These are phyloP conservation scores for Drosophila cardini DNA, from an alignment of 1,140 invertebrate species.

Conservation along the genomic window DNA sequence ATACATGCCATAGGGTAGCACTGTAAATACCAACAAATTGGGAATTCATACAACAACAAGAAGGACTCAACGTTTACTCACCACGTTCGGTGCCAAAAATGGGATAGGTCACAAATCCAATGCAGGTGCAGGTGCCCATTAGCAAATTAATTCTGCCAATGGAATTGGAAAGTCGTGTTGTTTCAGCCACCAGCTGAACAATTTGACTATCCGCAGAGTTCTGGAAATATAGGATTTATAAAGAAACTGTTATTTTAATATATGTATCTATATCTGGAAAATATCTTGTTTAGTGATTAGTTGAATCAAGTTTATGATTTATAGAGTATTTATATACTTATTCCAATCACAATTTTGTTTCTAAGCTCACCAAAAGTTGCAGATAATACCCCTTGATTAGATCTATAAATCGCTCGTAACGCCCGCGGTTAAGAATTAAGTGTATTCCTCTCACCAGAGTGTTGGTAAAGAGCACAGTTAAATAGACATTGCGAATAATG, in stretches of 20 bases:
- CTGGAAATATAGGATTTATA: no score
- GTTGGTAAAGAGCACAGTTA: conserved; percentile 71
- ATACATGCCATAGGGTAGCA: conserved; percentile 78
- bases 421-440: conserved; percentile 52
- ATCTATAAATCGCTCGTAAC: conserved; percentile 64
- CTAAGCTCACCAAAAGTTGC: conserved; percentile 47
- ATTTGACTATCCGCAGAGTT: conserved; percentile 42
- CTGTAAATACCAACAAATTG: conserved; percentile 37
- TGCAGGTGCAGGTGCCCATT: conserved; percentile 70
- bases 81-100: conserved; percentile 70
- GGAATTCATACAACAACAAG: background rate
- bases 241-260: no score
- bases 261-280: no score
- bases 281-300: no score
- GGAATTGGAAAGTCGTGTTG: conserved; percentile 54
- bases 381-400: conserved; percentile 53
- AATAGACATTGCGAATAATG: conserved; percentile 72
- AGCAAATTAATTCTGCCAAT: conserved; percentile 70
- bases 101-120: conserved; percentile 75
- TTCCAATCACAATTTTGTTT: background rate
- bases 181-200: conserved; percentile 43
- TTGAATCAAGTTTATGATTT: no score
- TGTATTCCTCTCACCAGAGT: conserved; percentile 63
- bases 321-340: background rate
- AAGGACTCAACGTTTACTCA: conserved; percentile 3